Evolutionary conservation across 2,888 invertebrate species (phyloP).

Genomic region (Coremacera marginata): DNA sequence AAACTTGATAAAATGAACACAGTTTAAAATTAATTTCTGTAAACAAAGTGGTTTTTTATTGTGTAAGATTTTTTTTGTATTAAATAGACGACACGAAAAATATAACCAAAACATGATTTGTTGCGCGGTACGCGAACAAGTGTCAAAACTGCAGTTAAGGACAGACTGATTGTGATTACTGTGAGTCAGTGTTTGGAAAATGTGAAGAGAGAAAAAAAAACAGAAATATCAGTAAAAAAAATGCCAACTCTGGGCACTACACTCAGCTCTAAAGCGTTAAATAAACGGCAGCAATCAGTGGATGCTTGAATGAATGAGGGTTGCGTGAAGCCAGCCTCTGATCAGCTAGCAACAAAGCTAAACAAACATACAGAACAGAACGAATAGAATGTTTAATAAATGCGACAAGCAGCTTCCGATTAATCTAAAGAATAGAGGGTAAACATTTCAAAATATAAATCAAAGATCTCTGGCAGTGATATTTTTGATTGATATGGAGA

Average conservation of each 20-base stretch:
- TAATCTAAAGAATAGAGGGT: not conserved
- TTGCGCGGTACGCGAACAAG: not conserved
- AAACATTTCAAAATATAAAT: no score
- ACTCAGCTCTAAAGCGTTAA: not conserved
- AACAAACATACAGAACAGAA: not conserved
- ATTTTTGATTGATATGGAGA: no score
- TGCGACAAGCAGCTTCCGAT: conserved; percentile 26
- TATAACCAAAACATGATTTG: not conserved
- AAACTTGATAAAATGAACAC: not conserved
- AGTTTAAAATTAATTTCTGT: not conserved
- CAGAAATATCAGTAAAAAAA: not conserved
- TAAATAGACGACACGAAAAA: not conserved
- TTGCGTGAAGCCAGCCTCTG: not conserved
- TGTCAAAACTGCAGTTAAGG: conserved; percentile 2
- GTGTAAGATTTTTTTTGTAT: not conserved
- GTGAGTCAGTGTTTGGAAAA: conserved; percentile 19
- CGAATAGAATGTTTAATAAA: not conserved
- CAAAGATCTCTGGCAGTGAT: no score
- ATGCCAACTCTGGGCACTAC: not conserved
- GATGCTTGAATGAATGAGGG: conserved; percentile 15
- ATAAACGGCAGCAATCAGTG: conserved; percentile 22
- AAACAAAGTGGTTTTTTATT: no score
- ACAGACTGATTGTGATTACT: not conserved
- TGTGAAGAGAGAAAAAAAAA: not conserved
- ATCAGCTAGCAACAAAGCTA: not conserved